Evolutionary conservation across 37 sponge, comb jelly and placozoan genomes (phyloP), one percentile per base, ranked within the genome.

Genomic region (Geodia barretti): DNA sequence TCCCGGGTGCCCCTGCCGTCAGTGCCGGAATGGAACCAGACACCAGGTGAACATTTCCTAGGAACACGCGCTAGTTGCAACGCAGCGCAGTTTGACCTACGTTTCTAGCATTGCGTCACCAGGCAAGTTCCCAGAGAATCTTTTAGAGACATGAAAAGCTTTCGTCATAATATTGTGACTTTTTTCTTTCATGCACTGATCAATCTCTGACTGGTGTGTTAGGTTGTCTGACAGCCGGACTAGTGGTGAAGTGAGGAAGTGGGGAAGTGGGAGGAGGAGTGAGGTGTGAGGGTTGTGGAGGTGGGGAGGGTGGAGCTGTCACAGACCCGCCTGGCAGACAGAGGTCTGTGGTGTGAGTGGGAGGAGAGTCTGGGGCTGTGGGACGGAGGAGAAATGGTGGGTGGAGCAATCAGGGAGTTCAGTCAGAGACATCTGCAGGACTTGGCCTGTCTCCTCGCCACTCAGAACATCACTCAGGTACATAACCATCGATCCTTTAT

Each of bases 371-470:
- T 26, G 37, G 7, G 36, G 19, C 7, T 47, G 29, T 29, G 3
- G 33, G 34, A 32, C 30, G 31, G 34, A 21, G 34, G 30, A 68
- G 30, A 32, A 33, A 68, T 28, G 28, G 28, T 28, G 37, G 7
- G 37, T 5, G 36, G 35, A 69, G 4, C 4, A 23, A 33, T 69
- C 21, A 61, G 9, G 4, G 61, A 75, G 17, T 77, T 63, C 24
- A 63, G 23, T 1, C 35, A 14, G 11, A 58, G 26, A 26, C 70
- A 70, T 1, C 26, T n/a, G 0, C 80, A 79, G 37, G 69, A 68
- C 37, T 28, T 79, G 68, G 80, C 80, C 37, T 79, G 80, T 31
- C 19, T 68, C n/a, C 70, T 79, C 25, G 70, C 60, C n/a, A 4
- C 58, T 14, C 30, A 9, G 23, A 59, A 25, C 3, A 30, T 79